These are phyloP conservation scores for Phania funesta DNA, from an alignment of 2,888 invertebrate species.

Conservation along the genomic window DNA sequence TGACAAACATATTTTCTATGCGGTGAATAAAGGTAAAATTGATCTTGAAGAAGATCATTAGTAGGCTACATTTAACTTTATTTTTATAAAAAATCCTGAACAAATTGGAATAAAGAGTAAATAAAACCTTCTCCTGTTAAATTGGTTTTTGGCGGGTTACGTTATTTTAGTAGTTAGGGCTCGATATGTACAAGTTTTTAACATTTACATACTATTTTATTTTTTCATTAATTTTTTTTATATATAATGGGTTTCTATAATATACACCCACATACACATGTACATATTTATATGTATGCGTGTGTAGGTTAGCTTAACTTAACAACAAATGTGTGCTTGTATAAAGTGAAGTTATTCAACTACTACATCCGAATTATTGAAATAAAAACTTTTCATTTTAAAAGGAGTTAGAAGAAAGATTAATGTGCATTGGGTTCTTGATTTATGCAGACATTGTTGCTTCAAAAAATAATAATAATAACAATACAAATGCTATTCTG, in stretches of 20 bases:
- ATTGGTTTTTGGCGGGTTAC: too few relatives aligned
- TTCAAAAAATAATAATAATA: too few relatives aligned
- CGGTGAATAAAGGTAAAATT: too few relatives aligned
- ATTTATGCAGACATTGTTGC: not conserved
- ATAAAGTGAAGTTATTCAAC: not conserved
- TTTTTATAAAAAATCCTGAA: too few relatives aligned
- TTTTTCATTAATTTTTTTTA: not conserved
- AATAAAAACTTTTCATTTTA: not conserved
- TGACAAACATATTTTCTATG: too few relatives aligned
- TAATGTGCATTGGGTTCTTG: not conserved
- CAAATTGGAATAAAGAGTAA: too few relatives aligned
- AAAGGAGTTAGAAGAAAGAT: not conserved
- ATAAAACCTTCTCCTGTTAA: too few relatives aligned
- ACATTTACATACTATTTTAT: conserved; percentile 58
- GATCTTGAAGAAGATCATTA: too few relatives aligned
- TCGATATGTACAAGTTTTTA: conserved; percentile 21
- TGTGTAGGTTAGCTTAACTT: not conserved
- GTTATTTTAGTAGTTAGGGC: too few relatives aligned
- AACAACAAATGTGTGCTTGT: too few relatives aligned
- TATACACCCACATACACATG: not conserved
- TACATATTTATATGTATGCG: not conserved
- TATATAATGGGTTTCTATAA: not conserved
- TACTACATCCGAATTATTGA: not conserved
- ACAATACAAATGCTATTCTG: conserved; percentile 30
- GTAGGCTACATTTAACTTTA: too few relatives aligned